Evolutionary conservation across 2,888 invertebrate species (phyloP), one percentile per base, ranked within the genome.

Genomic region (Cabera pusaria): DNA sequence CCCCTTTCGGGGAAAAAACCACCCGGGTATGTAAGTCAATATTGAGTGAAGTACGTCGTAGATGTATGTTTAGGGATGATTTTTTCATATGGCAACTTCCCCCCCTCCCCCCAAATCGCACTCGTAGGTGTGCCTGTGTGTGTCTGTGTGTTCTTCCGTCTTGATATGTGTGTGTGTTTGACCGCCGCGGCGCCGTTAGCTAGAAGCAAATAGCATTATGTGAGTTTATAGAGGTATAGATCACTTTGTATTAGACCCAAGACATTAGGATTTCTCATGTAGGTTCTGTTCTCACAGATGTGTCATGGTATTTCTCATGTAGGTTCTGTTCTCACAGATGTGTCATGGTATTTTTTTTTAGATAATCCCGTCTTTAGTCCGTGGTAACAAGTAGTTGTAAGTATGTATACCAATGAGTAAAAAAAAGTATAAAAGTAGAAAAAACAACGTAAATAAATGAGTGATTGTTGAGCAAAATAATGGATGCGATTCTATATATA

Each of bases 131-230:
- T 76, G 73, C 65, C 70, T 81, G 81, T 85, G 81, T 87, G 70
- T 82, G 71, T 79, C 59, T 58, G 72, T 82, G 79, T 77, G 60
- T 63, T 64, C 83, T 65, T 79, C 86, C 83, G 69, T 85, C 87
- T 86, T 87, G 87, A 88, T 87, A 87, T 88, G 87, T 87, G 86
- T 86, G 77, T 75, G 73, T 81, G 73, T 84, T 77, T 85, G 73
- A 63, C 78, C 82, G 68, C 77, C 75, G 72, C 64, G 53, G 64
- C 83, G 79, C 84, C 85, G 68, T 82, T 86, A 87, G 72, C 87
- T 88, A 88, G 85, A 88, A 88, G 78, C 80, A 86, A 85, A 87
- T 74, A 84, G 79, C 72, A 65, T 59, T 63, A 69, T 64, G 80
- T 86, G 76, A 85, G 82, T 81, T 64, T 51, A 69, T 78, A 25